Evolutionary conservation across 2,113 vertebrate species (phyloP), one percentile per base, ranked within the genome.

Genomic region (Kryptolebias marmoratus): DNA sequence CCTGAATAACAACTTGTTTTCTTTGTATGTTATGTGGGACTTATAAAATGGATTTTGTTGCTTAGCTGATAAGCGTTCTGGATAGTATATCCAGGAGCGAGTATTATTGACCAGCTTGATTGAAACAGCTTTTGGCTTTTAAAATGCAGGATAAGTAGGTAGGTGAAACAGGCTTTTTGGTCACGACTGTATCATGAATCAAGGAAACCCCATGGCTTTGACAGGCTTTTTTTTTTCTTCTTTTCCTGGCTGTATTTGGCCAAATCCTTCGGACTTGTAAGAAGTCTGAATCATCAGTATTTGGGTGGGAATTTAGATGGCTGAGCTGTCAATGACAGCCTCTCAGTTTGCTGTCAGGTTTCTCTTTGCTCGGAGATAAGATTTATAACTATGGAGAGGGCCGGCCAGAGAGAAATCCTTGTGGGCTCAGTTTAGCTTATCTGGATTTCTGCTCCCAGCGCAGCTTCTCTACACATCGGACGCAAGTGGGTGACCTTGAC

Each of bases 401-500:
- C 57, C 77, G 77, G 75, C 18, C 68, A 71, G 68, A 79, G 81
- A 81, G 82, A 86, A 90, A 87, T 89, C 88, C 89, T 79, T 2
- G 15, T 79, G 57, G 73, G 82, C 89, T 92, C 82, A 83, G 77
- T 84, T 89, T 74, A 80, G 85, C 89, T 93, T 93, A 93, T 94
- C 93, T 93, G 87, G 82, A 85, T 91, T 91, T 91, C 85, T 80
- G 71, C 89, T 90, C 71, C 73, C 60, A 72, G 77, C 66, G 59
- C 86, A 64, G 74, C 71, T 79, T 72, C 77, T 62, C 70, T 73
- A 71, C 61, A 71, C 63, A 79, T 83, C 67, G 7, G 66, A 80
- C 61, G 12, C 72, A 73, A 83, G 82, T 79, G 77, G 86, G 77
- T 93, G 93, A 94, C 93, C 93, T 94, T 93, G 92, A 91, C 87